Evolutionary conservation across 2,888 invertebrate genomes (phyloP).

Genomic region (Rhagophthalmus giganteus): DNA sequence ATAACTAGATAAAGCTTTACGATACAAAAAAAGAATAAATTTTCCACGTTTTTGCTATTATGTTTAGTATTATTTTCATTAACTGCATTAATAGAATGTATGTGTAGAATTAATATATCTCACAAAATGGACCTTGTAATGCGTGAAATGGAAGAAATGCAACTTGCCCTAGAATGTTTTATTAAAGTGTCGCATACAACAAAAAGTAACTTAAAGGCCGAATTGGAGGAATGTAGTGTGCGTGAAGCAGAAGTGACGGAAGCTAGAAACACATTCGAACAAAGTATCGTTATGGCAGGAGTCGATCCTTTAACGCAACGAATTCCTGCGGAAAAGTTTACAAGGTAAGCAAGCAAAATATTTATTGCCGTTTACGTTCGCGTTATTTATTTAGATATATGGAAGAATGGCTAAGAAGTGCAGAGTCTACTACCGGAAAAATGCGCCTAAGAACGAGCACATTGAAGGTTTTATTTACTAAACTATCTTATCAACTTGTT

Average conservation of each 20-base stretch:
- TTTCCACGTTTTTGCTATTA: no score
- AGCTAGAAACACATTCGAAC: constrained; percentile 57
- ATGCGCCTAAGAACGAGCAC: constrained; percentile 62
- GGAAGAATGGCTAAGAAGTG: constrained; percentile 63
- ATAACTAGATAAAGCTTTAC: no score
- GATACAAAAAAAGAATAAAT: no score
- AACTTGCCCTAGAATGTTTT: constrained; percentile 47
- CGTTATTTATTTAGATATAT: constrained; percentile 58
- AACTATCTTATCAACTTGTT: constrained; percentile 59
- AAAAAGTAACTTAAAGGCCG: constrained; percentile 55
- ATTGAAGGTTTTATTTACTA: constrained; percentile 59
- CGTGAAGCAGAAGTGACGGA: constrained; percentile 59
- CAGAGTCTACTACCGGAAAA: constrained; percentile 62
- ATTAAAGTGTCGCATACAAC: constrained; percentile 52
- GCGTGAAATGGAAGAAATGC: constrained; percentile 58
- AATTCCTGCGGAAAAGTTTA: constrained; percentile 64
- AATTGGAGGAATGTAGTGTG: constrained; percentile 61
- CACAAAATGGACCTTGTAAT: constrained; percentile 59
- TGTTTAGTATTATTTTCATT: no score
- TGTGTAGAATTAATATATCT: constrained; percentile 57
- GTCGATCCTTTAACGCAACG: constrained; percentile 64
- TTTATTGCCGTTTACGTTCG: background rate
- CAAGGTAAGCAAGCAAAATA: constrained; percentile 41
- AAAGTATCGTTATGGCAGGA: constrained; percentile 58
- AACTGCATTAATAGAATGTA: no score